These are phyloP conservation scores for Phrynocephalus versicolor DNA, from an alignment of 2,113 vertebrate genomes.

Conservation along the genomic window DNA sequence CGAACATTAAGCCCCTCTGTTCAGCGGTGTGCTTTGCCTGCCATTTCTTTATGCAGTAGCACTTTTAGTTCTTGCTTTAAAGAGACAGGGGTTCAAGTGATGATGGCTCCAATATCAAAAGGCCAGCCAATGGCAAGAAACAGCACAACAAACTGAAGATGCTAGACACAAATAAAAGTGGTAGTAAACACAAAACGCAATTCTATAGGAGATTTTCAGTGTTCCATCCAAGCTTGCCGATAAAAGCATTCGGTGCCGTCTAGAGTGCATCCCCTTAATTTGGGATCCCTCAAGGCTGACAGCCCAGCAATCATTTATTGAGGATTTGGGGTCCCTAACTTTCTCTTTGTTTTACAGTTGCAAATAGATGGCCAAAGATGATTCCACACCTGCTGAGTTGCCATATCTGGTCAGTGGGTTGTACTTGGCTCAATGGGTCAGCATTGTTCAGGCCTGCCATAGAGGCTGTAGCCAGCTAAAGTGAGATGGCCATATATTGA, in stretches of 20 bases:
- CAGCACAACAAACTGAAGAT: too few relatives aligned
- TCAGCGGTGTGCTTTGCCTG: neutral
- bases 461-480: neutral
- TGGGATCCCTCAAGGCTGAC: neutral
- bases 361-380: neutral
- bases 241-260: neutral
- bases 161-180: too few relatives aligned
- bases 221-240: neutral
- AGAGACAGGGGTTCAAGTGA: neutral
- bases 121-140: neutral
- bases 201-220: neutral
- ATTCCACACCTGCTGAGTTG: neutral
- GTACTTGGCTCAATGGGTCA: neutral
- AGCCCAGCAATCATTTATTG: neutral
- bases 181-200: neutral
- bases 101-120: neutral
- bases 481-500: too few relatives aligned
- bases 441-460: neutral
- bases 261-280: neutral
- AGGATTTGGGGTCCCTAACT: neutral
- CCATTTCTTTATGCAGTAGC: neutral
- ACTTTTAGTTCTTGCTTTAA: neutral
- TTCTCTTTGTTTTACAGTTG: neutral
- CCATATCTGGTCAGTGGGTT: neutral
- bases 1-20: neutral